A percentile compares a stretch with the other conserved stretches of the same genome.
These are phyloP conservation scores for Fukomys damarensis DNA, from an alignment of 2,113 vertebrate genomes.

Conservation along the genomic window DNA sequence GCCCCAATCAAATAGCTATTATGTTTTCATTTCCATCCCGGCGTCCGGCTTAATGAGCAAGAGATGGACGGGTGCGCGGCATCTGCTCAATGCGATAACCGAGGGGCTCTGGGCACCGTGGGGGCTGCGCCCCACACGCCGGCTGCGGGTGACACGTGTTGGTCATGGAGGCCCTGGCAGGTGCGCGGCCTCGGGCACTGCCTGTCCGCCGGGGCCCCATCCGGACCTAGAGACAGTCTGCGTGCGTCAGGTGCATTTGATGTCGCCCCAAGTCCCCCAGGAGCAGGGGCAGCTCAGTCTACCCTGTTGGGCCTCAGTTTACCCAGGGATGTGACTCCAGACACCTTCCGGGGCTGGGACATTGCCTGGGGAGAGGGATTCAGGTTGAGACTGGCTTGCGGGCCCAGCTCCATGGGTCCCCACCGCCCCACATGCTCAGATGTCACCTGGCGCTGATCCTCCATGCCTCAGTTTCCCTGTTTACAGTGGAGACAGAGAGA, in stretches of 20 bases:
- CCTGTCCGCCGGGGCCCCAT: background rate
- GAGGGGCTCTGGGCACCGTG: slow-evolving; percentile 91
- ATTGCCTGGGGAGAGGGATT: background rate
- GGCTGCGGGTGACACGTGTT: background rate
- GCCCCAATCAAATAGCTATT: slow-evolving; percentile 99
- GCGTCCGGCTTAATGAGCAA: slow-evolving; percentile 99
- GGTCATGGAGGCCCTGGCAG: background rate
- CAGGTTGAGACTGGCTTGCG: rapidly evolving
- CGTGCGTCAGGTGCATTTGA: background rate
- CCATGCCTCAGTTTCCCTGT: background rate
- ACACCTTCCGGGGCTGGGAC: background rate
- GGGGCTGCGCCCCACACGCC: background rate
- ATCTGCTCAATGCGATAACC: slow-evolving; percentile 97
- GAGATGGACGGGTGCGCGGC: slow-evolving; percentile 95
- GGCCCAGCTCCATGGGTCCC: background rate
- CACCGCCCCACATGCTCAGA: background rate
- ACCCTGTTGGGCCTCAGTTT: background rate
- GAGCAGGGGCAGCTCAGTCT: background rate
- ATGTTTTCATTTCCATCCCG: slow-evolving; percentile 99
- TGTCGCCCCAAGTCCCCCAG: too few relatives aligned
- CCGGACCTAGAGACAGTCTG: rapidly evolving
- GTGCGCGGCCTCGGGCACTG: background rate
- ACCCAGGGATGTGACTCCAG: rapidly evolving
- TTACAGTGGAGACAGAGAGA: too few relatives aligned
- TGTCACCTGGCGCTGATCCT: too few relatives aligned